Conservation (phyloP, 2,113 vertebrate species). For the Papio anubis region DNA sequence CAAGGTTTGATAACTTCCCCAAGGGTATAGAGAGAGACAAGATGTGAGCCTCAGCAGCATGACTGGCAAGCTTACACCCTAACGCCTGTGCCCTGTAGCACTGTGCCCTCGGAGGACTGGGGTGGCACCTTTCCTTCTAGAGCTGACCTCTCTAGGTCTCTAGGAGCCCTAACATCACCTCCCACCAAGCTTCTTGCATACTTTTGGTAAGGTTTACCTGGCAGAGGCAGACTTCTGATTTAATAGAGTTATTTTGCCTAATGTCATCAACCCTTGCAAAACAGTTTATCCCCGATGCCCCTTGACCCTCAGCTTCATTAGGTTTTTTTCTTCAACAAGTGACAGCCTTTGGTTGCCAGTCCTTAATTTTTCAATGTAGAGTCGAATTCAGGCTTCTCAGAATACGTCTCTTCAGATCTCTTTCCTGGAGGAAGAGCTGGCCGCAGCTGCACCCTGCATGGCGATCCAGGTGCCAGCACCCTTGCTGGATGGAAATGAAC, state of each 20-base stretch:
- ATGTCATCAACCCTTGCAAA: neutral
- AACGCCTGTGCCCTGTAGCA: neutral
- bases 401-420: neutral
- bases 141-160: neutral
- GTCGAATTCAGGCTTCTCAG: neutral
- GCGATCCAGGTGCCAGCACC: neutral
- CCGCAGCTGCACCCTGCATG: neutral
- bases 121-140: neutral
- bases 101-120: accelerated
- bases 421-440: neutral
- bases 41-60: neutral
- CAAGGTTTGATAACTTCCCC: neutral
- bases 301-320: neutral
- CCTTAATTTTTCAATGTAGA: neutral
- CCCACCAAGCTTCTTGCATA: neutral
- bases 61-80: no score
- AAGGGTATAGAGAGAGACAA: neutral
- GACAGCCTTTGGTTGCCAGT: neutral
- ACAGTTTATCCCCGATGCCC: neutral
- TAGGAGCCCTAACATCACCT: neutral
- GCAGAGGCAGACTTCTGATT: neutral
- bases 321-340: neutral
- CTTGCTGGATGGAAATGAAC: neutral
- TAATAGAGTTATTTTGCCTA: neutral
- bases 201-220: neutral